Percentiles rank a stretch among this genome's conserved stretches.
phyloP scores from a whole-genome alignment of 1,140 invertebrate genomes.

The Rhopalosiphum padi region DNA sequence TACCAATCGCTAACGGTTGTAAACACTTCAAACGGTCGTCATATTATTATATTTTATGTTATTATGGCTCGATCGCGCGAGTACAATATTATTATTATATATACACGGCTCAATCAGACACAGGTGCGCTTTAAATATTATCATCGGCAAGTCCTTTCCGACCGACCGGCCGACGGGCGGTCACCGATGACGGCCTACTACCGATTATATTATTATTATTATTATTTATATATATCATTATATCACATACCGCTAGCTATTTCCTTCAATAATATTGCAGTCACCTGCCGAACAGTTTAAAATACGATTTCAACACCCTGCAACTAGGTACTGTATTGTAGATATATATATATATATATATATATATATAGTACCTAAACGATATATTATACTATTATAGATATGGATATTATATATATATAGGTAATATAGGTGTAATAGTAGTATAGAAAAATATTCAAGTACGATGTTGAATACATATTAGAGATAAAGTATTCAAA shows the following conservation, averaged over 20 bases:
- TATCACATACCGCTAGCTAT: background rate
- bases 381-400: background rate
- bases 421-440: background rate
- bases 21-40: background rate
- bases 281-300: background rate
- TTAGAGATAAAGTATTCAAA: no score
- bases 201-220: background rate
- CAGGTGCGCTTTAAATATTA: background rate
- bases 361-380: background rate
- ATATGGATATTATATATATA: no score
- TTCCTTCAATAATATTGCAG: background rate
- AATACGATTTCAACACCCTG: background rate
- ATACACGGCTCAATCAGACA: background rate
- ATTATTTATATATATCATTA: background rate
- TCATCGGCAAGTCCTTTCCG: background rate
- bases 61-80: background rate
- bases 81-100: background rate
- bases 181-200: slow-evolving; percentile 8
- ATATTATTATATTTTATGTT: background rate
- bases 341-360: no score
- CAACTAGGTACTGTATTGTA: background rate
- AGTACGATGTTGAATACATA: background rate
- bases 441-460: no score
- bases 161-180: background rate
- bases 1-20: slow-evolving; percentile 34